Base-by-base conservation (phyloP, 2,113 vertebrate genomes). In the Tyrannus savana region DNA sequence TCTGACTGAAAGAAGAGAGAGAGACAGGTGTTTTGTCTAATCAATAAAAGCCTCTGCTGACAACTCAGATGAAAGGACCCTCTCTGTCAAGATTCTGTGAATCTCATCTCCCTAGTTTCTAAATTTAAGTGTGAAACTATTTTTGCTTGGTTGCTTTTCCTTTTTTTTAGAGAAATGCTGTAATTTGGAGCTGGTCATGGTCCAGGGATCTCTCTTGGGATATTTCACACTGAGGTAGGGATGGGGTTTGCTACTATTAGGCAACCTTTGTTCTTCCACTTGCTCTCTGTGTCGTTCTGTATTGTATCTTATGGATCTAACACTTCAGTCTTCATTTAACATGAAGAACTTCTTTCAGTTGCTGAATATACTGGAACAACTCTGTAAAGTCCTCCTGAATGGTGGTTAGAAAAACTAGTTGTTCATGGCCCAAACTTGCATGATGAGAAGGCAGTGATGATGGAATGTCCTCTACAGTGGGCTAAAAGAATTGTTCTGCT, bases 1-100 rank as follows among this genome's bases (percentile, higher is more conserved):
- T 99, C 99, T 1, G 99, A 99, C 99, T 99, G 95, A 79, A 95
- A 83, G 42, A 58, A 94, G 35, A 95, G 62, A 82, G 8, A 7
- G 7, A 44, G 27, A 93, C 68, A 94, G 42, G 49, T 30, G 66
- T 87, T 64, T 75, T n/a, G 87, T 16, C 72, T 74, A 42, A 63
- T 27, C n/a, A 8, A 5, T 60, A 63, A 84, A 91, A 86, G 6
- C 16, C n/a, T 19, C 15, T 18, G 19, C 15, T 64, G 15, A 27
- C 13, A 78, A 59, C 53, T 58, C 13, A 10, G 44, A 19, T 78
- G 33, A 77, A 90, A 74, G 5, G 7, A 13, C 7, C 12, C 3
- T 50, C 14, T 77, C 35, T 33, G 25, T 52, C 23, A 81, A 68
- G 31, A 37, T 79, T 82, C 33, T 50, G 33, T 44, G 53, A 64